phyloP scores from a whole-genome alignment of 1,140 invertebrate species.

The Drosophila subobscura region DNA sequence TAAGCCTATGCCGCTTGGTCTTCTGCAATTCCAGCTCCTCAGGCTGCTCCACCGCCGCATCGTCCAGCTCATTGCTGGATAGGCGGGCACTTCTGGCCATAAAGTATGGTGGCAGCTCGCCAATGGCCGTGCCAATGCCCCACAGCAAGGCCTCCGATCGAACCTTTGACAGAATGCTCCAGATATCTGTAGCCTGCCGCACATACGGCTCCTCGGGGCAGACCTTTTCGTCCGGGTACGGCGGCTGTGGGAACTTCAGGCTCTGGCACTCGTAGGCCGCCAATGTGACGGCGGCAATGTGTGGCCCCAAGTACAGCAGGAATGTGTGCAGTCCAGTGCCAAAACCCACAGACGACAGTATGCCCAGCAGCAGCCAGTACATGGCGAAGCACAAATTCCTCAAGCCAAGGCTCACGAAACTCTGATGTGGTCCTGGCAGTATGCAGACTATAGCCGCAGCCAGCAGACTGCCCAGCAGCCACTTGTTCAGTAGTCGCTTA shows the following conservation, averaged over 20 bases:
- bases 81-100: constrained; percentile 96
- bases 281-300: constrained; percentile 95
- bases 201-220: constrained; percentile 88
- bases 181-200: constrained; percentile 86
- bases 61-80: constrained; percentile 88
- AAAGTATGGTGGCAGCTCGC: constrained; percentile 98
- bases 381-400: constrained; percentile 88
- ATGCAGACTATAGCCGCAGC: constrained; percentile 58
- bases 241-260: constrained; percentile 96
- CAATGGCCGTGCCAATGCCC: constrained; percentile 98
- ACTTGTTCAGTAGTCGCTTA: constrained; percentile 84
- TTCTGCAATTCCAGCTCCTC: constrained; percentile 89
- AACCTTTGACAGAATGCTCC: constrained; percentile 97
- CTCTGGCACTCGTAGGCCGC: constrained; percentile 98
- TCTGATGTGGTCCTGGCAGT: constrained; percentile 84
- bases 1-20: constrained; percentile 85
- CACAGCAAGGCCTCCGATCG: constrained; percentile 96
- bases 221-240: constrained; percentile 93
- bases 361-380: constrained; percentile 98
- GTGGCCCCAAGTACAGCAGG: constrained; percentile 96
- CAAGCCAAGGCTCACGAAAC: constrained; percentile 73
- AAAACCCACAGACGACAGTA: constrained; percentile 98
- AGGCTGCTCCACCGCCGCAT: constrained; percentile 69
- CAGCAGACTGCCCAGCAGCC: constrained; percentile 73
- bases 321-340: constrained; percentile 99